A percentile compares a stretch with the other conserved stretches of the same genome.
Evolutionary conservation across 2,113 vertebrate species (phyloP).

Genomic region (Petrocephalus zakoni): DNA sequence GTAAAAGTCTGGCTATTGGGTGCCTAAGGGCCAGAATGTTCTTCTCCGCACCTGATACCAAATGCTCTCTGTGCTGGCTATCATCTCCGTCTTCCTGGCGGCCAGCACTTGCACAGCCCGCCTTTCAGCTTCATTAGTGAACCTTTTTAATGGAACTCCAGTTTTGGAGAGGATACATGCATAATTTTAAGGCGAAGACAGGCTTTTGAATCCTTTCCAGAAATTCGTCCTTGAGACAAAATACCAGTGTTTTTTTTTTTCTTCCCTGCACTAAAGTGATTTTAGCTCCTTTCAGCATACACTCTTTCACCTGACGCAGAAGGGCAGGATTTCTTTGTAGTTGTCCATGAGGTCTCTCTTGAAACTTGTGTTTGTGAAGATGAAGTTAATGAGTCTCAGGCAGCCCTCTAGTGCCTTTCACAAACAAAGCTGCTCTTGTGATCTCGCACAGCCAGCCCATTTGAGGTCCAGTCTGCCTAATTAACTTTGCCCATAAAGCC

Average conservation of each 20-base stretch:
- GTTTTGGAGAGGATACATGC: neutral
- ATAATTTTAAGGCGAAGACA: neutral
- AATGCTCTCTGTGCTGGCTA: neutral
- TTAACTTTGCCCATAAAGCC: conserved; percentile 22
- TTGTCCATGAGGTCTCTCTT: neutral
- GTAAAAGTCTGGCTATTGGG: neutral
- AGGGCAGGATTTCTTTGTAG: neutral
- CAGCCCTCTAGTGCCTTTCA: neutral
- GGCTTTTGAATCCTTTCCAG: neutral
- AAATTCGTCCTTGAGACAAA: neutral
- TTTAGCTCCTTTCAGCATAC: neutral
- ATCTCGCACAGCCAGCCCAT: neutral
- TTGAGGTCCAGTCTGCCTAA: conserved; percentile 20
- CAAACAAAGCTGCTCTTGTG: neutral
- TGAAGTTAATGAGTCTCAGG: neutral
- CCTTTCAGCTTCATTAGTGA: neutral
- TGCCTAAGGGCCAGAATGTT: neutral
- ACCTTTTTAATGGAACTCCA: neutral
- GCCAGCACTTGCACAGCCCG: neutral
- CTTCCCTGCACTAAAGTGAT: neutral
- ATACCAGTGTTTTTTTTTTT: neutral
- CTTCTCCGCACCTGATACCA: neutral
- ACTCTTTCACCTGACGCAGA: neutral
- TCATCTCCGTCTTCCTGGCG: neutral
- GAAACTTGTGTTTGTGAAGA: neutral